These are phyloP conservation scores for Poicephalus gulielmi DNA, from an alignment of 2,113 vertebrate genomes.

Conservation along the genomic window DNA sequence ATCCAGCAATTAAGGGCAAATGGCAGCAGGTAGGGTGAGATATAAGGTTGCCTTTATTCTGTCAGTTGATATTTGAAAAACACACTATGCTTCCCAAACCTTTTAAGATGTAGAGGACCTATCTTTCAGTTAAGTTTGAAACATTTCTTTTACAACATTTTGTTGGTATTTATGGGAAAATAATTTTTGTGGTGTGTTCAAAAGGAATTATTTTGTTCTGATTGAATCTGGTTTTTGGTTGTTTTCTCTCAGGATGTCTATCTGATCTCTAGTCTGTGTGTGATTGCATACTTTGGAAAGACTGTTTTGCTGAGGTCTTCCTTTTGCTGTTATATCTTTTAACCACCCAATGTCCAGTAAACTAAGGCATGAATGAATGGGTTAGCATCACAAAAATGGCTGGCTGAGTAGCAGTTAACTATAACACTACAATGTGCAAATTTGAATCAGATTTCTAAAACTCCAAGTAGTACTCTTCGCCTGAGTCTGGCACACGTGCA, in stretches of 20 bases:
- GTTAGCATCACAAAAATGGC: background rate
- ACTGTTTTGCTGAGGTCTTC: background rate
- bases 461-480: background rate
- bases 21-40: conserved; percentile 89
- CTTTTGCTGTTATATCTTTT: background rate
- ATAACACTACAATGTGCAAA: background rate
- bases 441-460: background rate
- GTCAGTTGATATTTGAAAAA: background rate
- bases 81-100: background rate
- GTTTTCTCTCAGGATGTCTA: background rate
- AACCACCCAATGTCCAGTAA: background rate
- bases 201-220: background rate
- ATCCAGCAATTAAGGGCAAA: conserved; percentile 88
- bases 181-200: background rate
- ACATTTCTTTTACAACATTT: background rate
- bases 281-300: conserved; percentile 2
- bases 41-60: background rate
- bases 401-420: background rate
- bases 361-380: background rate
- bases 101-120: background rate
- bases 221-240: background rate
- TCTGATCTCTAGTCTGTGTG: background rate
- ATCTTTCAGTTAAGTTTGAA: background rate
- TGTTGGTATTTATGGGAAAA: background rate
- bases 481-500: background rate